These are phyloP conservation scores for Synanthedon formicaeformis DNA, from an alignment of 2,888 invertebrate species.

Conservation along the genomic window DNA sequence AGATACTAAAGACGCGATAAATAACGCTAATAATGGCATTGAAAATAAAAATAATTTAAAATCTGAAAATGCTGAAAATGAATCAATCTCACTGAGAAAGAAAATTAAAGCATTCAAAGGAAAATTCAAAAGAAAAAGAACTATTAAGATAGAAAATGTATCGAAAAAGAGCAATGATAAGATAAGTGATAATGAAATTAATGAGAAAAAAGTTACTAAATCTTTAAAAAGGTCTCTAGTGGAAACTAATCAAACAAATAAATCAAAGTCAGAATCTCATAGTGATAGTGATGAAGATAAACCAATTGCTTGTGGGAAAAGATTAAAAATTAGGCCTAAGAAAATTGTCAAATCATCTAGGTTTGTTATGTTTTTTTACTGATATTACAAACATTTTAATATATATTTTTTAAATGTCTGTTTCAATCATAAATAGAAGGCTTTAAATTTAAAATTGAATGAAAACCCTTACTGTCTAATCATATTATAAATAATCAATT, in stretches of 20 bases:
- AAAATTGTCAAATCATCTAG: conserved; percentile 51
- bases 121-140: conserved; percentile 51
- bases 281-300: conserved; percentile 59
- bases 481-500: too few species aligned
- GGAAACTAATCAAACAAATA: conserved; percentile 47
- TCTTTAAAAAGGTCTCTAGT: conserved; percentile 48
- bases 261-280: conserved; percentile 60
- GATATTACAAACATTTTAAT: not conserved
- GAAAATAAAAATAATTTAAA: conserved; percentile 23
- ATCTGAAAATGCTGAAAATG: conserved; percentile 17
- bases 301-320: conserved; percentile 46
- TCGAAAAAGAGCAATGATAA: conserved; percentile 26
- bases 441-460: too few species aligned
- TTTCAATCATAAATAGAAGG: too few species aligned
- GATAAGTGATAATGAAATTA: conserved; percentile 6
- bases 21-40: conserved; percentile 25
- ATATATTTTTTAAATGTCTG: too few species aligned
- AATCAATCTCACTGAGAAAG: conserved; percentile 41
- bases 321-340: conserved; percentile 62
- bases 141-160: conserved; percentile 16
- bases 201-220: conserved; percentile 20
- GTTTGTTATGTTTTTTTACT: conserved; percentile 19
- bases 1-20: conserved; percentile 27
- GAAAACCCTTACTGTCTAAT: too few species aligned
- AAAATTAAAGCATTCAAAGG: conserved; percentile 57